phyloP scores from a whole-genome alignment of 2,797 vertebrate genomes.

The Tenualosa thibaudeaui region DNA sequence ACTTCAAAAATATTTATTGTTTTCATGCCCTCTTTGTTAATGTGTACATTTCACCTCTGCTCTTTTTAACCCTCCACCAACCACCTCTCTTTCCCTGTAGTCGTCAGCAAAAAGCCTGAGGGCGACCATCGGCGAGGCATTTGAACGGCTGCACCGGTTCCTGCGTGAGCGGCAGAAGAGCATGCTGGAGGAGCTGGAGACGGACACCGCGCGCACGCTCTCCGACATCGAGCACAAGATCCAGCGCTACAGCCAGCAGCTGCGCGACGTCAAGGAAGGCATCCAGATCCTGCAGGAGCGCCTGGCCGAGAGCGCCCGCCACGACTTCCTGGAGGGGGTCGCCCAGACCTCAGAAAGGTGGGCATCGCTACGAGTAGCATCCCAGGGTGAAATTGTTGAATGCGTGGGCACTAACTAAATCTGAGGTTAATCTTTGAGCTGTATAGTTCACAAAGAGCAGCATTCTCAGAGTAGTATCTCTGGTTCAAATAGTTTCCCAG shows the following conservation, averaged over 20 bases:
- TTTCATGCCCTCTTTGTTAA: not conserved
- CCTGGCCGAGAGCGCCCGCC: constrained; percentile 83
- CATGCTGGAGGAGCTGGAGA: constrained; percentile 97
- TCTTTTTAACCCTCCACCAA: not conserved
- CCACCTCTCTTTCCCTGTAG: constrained; percentile 62
- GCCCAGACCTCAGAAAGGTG: constrained; percentile 87
- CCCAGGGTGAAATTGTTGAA: no score
- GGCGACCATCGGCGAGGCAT: constrained; percentile 89
- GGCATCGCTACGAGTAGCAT: no score
- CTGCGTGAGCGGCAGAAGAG: constrained; percentile 93
- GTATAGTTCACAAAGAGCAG: no score
- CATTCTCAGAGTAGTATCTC: no score
- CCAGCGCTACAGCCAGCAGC: constrained; percentile 95
- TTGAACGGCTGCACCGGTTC: constrained; percentile 91
- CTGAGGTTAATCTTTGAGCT: not conserved
- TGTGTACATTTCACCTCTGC: no score
- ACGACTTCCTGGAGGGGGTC: constrained; percentile 88
- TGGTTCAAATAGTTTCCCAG: no score
- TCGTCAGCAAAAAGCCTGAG: constrained; percentile 93
- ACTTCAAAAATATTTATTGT: not conserved
- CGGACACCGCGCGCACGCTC: constrained; percentile 88
- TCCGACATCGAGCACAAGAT: constrained; percentile 96
- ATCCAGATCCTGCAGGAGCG: constrained; percentile 95
- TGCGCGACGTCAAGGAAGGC: constrained; percentile 93
- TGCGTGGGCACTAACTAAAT: not conserved